Evolutionary conservation across 2,797 vertebrate genomes (phyloP), one percentile per base, ranked within the genome.

Genomic region (Tinamus major): DNA sequence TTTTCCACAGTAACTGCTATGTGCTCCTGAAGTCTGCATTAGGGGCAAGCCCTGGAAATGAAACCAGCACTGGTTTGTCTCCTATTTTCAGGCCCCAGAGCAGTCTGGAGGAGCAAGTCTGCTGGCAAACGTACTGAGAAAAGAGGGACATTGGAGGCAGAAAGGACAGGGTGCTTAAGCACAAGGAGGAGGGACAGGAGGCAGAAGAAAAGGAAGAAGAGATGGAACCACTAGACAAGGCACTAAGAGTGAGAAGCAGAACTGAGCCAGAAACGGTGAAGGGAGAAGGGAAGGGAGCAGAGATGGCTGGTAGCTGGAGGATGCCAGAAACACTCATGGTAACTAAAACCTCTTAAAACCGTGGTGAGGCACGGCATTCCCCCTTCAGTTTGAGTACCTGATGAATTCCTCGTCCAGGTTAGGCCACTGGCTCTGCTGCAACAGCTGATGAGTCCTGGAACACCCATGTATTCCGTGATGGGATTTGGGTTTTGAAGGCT

Each of bases 401-500:
- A 12, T 33, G 68, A 65, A 82, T 17, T 44, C 65, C 56, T 79
- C 39, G 71, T 55, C 21, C 35, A 31, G 53, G 29, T 55, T 55
- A 19, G 53, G 29, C 53, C 65, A 27, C 13, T 13, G 17, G 21
- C 42, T 67, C 74, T 80, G 2, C 13, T 59, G 61, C 89, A 59
- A 10, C 4, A 26, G 21, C 61, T 26, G 21, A 44, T 2, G 2
- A 71, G 31, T 20, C 37, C 23, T 58, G 24, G 61, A 85, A 70
- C 10, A 39, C 20, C 3, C 9, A 55, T 2, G 0, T 2, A 62
- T 13, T 74, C 41, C 19, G 48, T 1, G 13, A 58, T 4, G 18
- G 37, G 18, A 77, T 41, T 88, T 42, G 26, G 37, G 16, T 49
- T 74, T 23, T 72, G 46, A 83, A 85, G 53, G 41, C 13, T 23